phyloP scores from a whole-genome alignment of 2,113 vertebrate genomes.

The Colinus virginianus region DNA sequence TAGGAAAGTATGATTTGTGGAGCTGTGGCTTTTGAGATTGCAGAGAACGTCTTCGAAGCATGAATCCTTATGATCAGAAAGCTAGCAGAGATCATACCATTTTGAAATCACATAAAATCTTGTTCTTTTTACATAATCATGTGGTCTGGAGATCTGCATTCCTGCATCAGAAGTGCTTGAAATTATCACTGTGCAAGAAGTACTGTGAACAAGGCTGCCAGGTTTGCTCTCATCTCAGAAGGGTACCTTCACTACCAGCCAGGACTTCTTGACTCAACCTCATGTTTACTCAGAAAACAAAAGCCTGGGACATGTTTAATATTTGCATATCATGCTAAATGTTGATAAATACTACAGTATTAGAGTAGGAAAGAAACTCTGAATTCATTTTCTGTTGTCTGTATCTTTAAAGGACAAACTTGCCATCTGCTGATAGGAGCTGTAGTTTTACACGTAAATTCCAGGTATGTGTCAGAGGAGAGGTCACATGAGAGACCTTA shows the following conservation, averaged over 20 bases:
- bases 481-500: not conserved
- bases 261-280: not conserved
- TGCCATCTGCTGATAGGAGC: not conserved
- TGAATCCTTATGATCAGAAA: not conserved
- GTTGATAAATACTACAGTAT: not conserved
- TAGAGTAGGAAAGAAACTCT: not conserved
- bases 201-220: not conserved
- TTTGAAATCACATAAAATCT: not conserved
- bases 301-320: not conserved
- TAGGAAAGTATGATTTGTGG: not conserved
- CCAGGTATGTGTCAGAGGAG: not conserved
- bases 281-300: not conserved
- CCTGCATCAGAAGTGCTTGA: not conserved
- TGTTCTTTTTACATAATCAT: not conserved
- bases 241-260: not conserved
- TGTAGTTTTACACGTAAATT: not conserved
- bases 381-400: not conserved
- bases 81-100: not conserved
- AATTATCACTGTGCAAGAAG: not conserved
- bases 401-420: not conserved
- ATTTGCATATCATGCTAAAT: not conserved
- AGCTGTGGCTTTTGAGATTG: not conserved
- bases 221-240: not conserved
- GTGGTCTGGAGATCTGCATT: not conserved
- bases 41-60: not conserved